These are phyloP conservation scores for Synergus itoensis DNA, from an alignment of 2,888 invertebrate species.

Conservation along the genomic window DNA sequence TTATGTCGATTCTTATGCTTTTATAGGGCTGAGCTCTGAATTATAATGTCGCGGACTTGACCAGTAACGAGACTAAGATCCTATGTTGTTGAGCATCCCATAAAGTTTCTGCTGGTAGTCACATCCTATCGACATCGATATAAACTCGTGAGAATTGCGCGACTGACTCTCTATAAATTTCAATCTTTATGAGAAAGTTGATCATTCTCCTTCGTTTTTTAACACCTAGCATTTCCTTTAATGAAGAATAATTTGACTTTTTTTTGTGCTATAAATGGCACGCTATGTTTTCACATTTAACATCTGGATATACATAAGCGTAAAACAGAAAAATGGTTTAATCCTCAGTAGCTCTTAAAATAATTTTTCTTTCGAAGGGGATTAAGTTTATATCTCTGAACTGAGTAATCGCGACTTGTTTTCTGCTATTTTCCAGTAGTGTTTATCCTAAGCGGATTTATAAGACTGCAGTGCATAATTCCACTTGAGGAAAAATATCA, in stretches of 20 bases:
- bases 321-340: not conserved
- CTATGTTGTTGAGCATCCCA: not conserved
- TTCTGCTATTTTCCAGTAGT: not conserved
- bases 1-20: slow-evolving; percentile 15
- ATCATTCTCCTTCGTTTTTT: not conserved
- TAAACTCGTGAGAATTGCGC: not conserved
- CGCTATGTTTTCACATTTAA: not conserved
- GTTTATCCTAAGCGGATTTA: not conserved
- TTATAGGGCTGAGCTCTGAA: not conserved
- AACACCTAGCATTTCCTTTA: not conserved
- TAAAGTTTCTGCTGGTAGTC: slow-evolving; percentile 5
- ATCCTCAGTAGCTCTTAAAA: not conserved
- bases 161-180: not conserved
- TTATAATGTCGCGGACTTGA: slow-evolving; percentile 13
- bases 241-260: not conserved
- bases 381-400: not conserved
- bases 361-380: not conserved
- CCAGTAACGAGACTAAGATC: not conserved
- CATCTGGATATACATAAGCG: not conserved
- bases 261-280: too few relatives aligned
- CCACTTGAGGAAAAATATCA: not conserved
- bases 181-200: not conserved
- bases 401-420: not conserved
- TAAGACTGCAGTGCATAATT: not conserved
- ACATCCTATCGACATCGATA: not conserved